Base-by-base conservation (phyloP, 2,888 invertebrate genomes). In the Heliconius ethilla region DNA sequence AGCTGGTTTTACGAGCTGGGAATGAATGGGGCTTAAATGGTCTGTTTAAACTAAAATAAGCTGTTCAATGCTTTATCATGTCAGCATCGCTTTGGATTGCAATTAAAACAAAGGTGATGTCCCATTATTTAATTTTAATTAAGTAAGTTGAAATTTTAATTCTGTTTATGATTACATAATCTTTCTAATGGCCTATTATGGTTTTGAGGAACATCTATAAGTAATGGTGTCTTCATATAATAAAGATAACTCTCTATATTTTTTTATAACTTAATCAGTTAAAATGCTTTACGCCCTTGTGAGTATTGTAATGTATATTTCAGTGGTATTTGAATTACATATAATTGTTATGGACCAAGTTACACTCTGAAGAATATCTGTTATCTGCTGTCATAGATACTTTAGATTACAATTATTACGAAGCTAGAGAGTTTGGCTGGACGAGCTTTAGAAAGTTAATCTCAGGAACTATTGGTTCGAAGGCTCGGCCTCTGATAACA, bases 11-110 rank as follows among this genome's bases (percentile, higher is more conserved):
- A 75, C 69, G 75, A 75, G 66, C 67, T 27, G 59, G 55, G 37
- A 75, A 69, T 69, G 65, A 74, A 45, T 69, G 40, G 40, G 69
- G n/a, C 22, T 63, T 74, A 45, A 45, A 65, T 45, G 22, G 29
- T 45, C 27, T 45, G 25, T 63, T 27, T 18, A 7, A 63, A 65
- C 74, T 74, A 6, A 29, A 40, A 25, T 63, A 65, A 65, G 74
- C 29, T 74, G 74, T 63, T 74, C 63, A 74, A 62, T 63, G 63
- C 27, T 74, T 63, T 73, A 73, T 73, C 72, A 37, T 73, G 73
- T 73, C 7, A 59, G n/a, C 27, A 73, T 72, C 72, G 33, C 29
- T 73, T 13, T 59, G 33, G 55, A 15, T 59, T n/a, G 27, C 29
- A 15, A 22, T 74, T 65, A 74, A 65, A 29, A 45, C 22, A 27